phyloP scores from a whole-genome alignment of 2,797 vertebrate genomes.

The Phyllotis vaccarum region DNA sequence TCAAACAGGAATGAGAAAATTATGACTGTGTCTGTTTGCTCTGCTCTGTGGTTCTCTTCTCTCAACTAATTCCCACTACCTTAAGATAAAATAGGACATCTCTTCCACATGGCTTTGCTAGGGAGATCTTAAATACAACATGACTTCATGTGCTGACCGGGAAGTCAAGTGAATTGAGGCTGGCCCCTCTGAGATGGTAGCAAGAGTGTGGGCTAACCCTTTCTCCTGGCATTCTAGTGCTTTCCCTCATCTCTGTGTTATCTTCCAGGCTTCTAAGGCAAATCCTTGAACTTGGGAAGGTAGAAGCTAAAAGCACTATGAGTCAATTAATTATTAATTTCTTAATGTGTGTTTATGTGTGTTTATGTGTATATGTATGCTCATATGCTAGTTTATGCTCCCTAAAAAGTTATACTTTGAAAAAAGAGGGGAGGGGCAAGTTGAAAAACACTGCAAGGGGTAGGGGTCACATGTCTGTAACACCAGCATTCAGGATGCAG shows the following conservation, averaged over 20 bases:
- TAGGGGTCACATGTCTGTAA: background rate
- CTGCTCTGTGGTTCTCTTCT: background rate
- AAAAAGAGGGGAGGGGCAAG: background rate
- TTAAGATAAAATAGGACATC: background rate
- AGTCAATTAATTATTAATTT: background rate
- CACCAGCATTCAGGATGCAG: background rate
- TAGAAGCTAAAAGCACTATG: background rate
- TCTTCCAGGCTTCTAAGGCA: background rate
- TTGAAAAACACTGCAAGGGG: background rate
- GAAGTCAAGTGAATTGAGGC: background rate
- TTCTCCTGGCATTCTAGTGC: background rate
- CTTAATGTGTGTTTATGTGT: background rate
- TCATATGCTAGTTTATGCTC: background rate
- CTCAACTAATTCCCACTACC: background rate
- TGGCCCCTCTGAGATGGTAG: background rate
- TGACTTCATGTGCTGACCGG: background rate
- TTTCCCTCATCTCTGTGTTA: background rate
- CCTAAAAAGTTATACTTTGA: conserved; percentile 28
- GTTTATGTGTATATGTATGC: background rate
- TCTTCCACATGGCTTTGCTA: background rate
- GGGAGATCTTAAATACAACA: background rate
- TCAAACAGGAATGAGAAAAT: background rate
- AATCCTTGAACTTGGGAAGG: background rate
- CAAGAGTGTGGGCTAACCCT: background rate
- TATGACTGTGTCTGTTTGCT: background rate